phyloP scores from a whole-genome alignment of 2,797 vertebrate genomes.

The Rhinoraja longicauda region DNA sequence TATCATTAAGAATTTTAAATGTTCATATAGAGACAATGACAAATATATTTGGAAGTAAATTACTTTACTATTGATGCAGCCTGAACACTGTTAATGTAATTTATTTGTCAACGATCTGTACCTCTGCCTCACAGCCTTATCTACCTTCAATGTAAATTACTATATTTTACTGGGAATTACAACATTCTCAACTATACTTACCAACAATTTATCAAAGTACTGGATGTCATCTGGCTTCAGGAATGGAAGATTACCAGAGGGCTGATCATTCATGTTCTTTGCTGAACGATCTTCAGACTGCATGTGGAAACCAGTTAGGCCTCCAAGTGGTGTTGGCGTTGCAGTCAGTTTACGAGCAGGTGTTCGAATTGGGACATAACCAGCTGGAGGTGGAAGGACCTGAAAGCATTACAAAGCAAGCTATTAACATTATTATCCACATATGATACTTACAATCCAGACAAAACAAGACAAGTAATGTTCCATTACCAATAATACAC shows the following conservation, averaged over 20 bases:
- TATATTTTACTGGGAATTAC: not conserved
- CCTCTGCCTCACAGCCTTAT: not conserved
- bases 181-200: constrained; percentile 51
- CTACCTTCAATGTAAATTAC: not conserved
- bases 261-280: constrained; percentile 94
- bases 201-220: constrained; percentile 95
- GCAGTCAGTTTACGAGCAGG: constrained; percentile 92
- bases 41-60: not conserved
- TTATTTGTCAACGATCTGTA: not conserved
- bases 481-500: not conserved
- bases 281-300: constrained; percentile 88
- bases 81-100: not conserved
- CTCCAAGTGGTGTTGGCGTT: constrained; percentile 89
- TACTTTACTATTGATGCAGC: not conserved
- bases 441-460: not conserved
- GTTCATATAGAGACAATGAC: no score
- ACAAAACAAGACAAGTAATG: not conserved
- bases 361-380: constrained; percentile 94
- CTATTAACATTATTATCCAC: not conserved
- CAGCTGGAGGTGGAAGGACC: constrained; percentile 93
- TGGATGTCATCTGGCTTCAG: constrained; percentile 98
- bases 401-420: constrained; percentile 44
- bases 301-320: constrained; percentile 99
- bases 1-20: not conserved
- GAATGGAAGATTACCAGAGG: constrained; percentile 95